Evolutionary conservation across 2,888 invertebrate genomes (phyloP).

Genomic region (Chrysodeixis includens): DNA sequence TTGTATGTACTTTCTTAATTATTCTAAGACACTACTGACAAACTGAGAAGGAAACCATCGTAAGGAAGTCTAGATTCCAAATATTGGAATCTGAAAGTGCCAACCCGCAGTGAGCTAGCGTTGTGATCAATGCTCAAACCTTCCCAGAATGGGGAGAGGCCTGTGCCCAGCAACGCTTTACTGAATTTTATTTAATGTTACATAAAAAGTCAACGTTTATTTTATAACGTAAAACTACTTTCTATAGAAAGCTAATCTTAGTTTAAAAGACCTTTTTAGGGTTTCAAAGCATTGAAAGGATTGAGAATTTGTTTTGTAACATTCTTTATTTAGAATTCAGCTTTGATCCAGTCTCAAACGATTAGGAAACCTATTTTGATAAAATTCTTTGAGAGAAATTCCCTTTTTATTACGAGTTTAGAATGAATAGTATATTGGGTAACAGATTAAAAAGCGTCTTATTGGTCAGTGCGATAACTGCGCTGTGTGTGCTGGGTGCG

Average conservation of each 20-base stretch:
- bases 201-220: neutral
- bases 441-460: neutral
- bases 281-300: neutral
- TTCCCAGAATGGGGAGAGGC: no score
- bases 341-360: neutral
- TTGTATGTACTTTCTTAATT: no score
- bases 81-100: no score
- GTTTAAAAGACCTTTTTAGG: neutral
- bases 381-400: neutral
- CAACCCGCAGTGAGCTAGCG: no score
- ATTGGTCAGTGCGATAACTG: neutral
- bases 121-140: no score
- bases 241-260: neutral
- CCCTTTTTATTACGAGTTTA: neutral
- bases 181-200: no score
- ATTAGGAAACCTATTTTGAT: neutral
- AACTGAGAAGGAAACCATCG: no score
- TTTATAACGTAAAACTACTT: neutral
- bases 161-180: no score
- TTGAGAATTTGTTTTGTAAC: conserved; percentile 2
- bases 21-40: no score
- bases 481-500: neutral
- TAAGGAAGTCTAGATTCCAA: no score
- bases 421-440: neutral
- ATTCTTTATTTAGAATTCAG: neutral